These are phyloP conservation scores for Cardiocondyla obscurior DNA, from an alignment of 1,140 invertebrate species.

Conservation along the genomic window DNA sequence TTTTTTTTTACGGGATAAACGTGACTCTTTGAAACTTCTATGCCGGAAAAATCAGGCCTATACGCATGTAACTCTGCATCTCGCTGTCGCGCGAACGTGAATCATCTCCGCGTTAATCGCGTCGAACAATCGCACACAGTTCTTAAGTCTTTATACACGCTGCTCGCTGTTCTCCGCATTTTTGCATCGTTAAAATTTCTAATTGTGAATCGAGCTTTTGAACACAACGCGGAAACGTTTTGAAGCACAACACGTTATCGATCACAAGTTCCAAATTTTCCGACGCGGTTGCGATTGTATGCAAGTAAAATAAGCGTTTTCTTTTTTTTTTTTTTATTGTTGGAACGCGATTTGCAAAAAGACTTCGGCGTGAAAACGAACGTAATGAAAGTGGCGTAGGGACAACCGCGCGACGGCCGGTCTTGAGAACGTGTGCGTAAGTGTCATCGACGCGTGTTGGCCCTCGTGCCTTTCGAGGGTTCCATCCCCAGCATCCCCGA, in stretches of 20 bases:
- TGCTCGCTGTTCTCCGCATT: not conserved
- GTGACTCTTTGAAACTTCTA: not conserved
- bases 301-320: not conserved
- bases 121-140: not conserved
- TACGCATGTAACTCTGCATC: not conserved
- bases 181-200: not conserved
- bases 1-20: not conserved
- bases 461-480: slow-evolving; percentile 73
- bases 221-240: not conserved
- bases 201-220: not conserved
- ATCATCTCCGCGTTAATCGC: not conserved
- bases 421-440: slow-evolving; percentile 71
- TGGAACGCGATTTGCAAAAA: slow-evolving; percentile 10
- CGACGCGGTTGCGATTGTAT: not conserved
- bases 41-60: not conserved
- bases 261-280: not conserved
- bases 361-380: not conserved
- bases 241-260: not conserved
- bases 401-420: slow-evolving; percentile 54
- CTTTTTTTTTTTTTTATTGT: no score
- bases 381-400: not conserved
- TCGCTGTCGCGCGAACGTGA: not conserved
- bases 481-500: slow-evolving; percentile 70
- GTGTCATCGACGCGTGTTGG: slow-evolving; percentile 78
- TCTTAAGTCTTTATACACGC: not conserved